phyloP scores from a whole-genome alignment of 2,888 invertebrate genomes.

The Sinohyriopsis cumingii region DNA sequence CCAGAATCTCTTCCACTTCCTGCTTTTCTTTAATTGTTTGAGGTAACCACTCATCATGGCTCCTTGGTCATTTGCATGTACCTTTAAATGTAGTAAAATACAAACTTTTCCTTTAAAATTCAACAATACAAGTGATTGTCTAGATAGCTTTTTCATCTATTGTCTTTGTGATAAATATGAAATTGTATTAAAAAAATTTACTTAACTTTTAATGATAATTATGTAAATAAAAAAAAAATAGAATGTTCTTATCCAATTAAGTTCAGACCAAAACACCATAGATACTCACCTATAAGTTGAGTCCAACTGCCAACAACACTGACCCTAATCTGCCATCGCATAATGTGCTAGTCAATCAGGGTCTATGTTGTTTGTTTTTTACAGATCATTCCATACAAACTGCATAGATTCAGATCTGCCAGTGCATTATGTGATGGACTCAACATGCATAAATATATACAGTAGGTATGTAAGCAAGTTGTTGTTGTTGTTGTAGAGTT shows the following conservation, averaged over 20 bases:
- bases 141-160: not conserved
- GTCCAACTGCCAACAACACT: too few relatives aligned
- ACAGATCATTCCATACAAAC: too few relatives aligned
- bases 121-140: not conserved
- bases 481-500: too few relatives aligned
- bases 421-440: too few relatives aligned
- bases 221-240: too few relatives aligned
- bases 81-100: slow-evolving; percentile 63
- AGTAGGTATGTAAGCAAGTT: too few relatives aligned
- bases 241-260: too few relatives aligned
- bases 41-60: slow-evolving; percentile 76
- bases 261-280: too few relatives aligned
- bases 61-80: slow-evolving; percentile 75
- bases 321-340: not conserved
- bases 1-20: slow-evolving; percentile 76
- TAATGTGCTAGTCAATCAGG: not conserved
- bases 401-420: too few relatives aligned
- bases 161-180: not conserved
- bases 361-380: not conserved
- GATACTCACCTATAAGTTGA: too few relatives aligned
- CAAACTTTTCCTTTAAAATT: not conserved
- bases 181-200: not conserved
- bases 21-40: slow-evolving; percentile 66
- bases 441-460: too few relatives aligned
- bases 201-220: not conserved